Percentiles rank a stretch among this genome's conserved stretches.
phyloP scores from a whole-genome alignment of 1,140 invertebrate genomes.

The Heterodera schachtii region DNA sequence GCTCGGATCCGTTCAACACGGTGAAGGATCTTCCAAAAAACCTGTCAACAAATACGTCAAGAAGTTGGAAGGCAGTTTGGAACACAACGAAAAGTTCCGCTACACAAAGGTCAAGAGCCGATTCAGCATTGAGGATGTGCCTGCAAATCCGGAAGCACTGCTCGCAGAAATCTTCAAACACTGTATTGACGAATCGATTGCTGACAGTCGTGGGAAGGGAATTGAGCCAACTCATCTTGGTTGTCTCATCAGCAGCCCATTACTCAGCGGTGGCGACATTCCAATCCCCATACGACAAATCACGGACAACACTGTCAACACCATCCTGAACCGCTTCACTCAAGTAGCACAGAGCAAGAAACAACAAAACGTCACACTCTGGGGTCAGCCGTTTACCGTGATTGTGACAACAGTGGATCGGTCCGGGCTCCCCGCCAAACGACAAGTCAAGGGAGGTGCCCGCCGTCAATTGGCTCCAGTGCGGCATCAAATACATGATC shows the following conservation, averaged over 20 bases:
- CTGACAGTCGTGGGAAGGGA: not conserved
- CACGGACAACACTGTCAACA: no score
- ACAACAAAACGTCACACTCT: not conserved
- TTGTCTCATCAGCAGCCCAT: not conserved
- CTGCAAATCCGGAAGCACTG: no score
- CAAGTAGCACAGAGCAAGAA: not conserved
- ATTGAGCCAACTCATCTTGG: not conserved
- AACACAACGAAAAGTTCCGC: no score
- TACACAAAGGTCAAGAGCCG: no score
- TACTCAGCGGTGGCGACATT: not conserved
- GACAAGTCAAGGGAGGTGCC: not conserved
- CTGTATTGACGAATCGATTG: not conserved
- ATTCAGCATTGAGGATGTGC: no score
- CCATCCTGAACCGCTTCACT: no score
- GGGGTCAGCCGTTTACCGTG: constrained; percentile 1
- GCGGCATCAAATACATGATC: not conserved
- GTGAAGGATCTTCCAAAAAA: no score
- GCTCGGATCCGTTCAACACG: no score
- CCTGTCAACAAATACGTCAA: no score
- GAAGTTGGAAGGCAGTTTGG: no score
- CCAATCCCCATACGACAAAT: not conserved
- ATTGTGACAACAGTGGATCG: constrained; percentile 2
- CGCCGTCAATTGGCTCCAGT: not conserved
- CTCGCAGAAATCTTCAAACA: no score
- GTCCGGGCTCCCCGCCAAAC: not conserved